A percentile compares a stretch with the other conserved stretches of the same genome.
Evolutionary conservation across 1,140 invertebrate genomes (phyloP).

Genomic region (Dysdera silvatica): DNA sequence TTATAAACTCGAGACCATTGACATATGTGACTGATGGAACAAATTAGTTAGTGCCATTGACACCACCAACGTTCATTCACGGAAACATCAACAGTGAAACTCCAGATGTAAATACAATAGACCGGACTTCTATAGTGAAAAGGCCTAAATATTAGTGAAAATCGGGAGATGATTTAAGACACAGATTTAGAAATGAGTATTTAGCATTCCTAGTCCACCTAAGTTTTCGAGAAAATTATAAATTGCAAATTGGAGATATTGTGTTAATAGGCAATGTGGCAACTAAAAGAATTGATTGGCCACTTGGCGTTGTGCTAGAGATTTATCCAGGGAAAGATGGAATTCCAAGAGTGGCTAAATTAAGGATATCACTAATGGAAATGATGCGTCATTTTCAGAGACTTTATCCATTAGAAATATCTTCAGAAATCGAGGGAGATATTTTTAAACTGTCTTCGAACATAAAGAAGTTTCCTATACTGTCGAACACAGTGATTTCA

Average conservation of each 20-base stretch:
- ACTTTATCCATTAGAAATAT: slow-evolving; percentile 7
- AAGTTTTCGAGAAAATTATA: background rate
- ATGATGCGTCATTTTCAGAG: background rate
- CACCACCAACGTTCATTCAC: background rate
- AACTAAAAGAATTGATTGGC: background rate
- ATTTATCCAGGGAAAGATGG: background rate
- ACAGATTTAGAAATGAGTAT: slow-evolving; percentile 4
- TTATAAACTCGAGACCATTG: too few species aligned
- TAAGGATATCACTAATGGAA: background rate
- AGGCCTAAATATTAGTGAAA: background rate
- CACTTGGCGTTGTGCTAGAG: background rate
- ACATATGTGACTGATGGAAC: too few species aligned
- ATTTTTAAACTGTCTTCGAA: background rate
- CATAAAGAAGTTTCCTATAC: background rate
- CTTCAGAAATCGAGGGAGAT: background rate
- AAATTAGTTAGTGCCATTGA: too few species aligned
- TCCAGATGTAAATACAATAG: background rate
- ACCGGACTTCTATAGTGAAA: background rate
- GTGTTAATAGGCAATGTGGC: background rate
- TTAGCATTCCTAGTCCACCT: background rate
- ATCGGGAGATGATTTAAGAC: background rate
- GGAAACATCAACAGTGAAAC: background rate
- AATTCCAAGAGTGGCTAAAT: background rate
- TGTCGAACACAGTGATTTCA: background rate
- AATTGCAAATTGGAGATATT: background rate